Percentiles rank a stretch among this genome's conserved stretches.
Evolutionary conservation across 2,797 vertebrate genomes (phyloP).

Genomic region (Potorous gilbertii): DNA sequence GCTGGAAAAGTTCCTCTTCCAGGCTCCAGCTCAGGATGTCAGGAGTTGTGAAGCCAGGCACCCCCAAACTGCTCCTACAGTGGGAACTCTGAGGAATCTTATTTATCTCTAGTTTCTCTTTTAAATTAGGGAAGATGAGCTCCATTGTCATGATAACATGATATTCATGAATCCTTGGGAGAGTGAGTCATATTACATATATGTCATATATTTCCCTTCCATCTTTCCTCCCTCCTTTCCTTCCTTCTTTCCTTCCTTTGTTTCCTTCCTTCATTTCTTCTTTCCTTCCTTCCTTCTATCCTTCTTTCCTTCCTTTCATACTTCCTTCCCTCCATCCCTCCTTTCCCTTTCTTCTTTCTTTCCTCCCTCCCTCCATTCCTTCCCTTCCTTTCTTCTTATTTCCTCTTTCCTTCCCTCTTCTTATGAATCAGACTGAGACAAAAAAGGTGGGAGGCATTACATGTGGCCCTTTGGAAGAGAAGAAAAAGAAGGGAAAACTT

Average conservation of each 20-base stretch:
- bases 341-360: rapidly evolving
- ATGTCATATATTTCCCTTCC: too few relatives aligned
- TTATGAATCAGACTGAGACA: neutral
- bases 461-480: neutral
- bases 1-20: neutral
- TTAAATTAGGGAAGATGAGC: neutral
- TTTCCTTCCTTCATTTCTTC: neutral
- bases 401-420: neutral
- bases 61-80: neutral
- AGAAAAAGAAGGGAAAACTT: neutral
- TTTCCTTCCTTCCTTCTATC: too few relatives aligned
- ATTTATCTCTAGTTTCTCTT: neutral
- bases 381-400: rapidly evolving
- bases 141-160: neutral
- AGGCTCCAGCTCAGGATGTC: neutral
- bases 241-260: neutral
- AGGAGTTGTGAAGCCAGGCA: neutral
- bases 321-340: rapidly evolving
- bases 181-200: neutral
- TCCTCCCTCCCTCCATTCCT: neutral
- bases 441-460: neutral
- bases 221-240: too few relatives aligned
- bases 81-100: neutral
- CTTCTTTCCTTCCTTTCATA: neutral
- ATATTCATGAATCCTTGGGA: neutral